Evolutionary conservation across 2,888 invertebrate species (phyloP).

Genomic region (Rhingia rostrata): DNA sequence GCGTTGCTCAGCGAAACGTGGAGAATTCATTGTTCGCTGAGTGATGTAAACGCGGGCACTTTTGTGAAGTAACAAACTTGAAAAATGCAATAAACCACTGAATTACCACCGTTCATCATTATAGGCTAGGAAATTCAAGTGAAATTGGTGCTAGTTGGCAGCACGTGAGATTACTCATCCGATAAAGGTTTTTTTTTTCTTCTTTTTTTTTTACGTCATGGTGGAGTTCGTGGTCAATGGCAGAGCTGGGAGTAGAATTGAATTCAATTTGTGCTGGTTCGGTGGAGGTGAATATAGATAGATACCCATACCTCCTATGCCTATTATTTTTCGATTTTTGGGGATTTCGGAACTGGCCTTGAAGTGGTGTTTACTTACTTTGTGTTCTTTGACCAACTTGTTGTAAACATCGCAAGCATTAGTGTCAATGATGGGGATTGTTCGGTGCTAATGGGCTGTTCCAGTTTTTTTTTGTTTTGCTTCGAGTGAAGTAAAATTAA

Average conservation of each 20-base stretch:
- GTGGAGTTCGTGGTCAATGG: slow-evolving; percentile 67
- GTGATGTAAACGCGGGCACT: slow-evolving; percentile 20
- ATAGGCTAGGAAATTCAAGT: slow-evolving; percentile 29
- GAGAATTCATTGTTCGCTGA: slow-evolving; percentile 9
- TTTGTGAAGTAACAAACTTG: slow-evolving; percentile 22
- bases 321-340: slow-evolving; percentile 20
- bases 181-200: slow-evolving; percentile 28
- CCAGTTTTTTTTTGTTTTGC: too few species aligned
- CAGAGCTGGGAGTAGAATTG: slow-evolving; percentile 14
- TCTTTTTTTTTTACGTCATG: slow-evolving; percentile 1
- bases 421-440: neutral
- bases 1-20: slow-evolving; percentile 47
- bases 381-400: slow-evolving; percentile 2
- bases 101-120: slow-evolving; percentile 7
- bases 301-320: neutral
- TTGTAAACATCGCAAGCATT: slow-evolving; percentile 20
- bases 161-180: slow-evolving; percentile 63
- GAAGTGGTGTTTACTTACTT: slow-evolving; percentile 30
- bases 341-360: slow-evolving; percentile 19
- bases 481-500: too few species aligned
- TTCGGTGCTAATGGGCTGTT: neutral
- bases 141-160: slow-evolving; percentile 15
- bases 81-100: slow-evolving; percentile 6
- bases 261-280: slow-evolving; percentile 23
- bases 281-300: slow-evolving; percentile 12